phyloP scores from a whole-genome alignment of 2,113 vertebrate species.

The Lanius ludovicianus region DNA sequence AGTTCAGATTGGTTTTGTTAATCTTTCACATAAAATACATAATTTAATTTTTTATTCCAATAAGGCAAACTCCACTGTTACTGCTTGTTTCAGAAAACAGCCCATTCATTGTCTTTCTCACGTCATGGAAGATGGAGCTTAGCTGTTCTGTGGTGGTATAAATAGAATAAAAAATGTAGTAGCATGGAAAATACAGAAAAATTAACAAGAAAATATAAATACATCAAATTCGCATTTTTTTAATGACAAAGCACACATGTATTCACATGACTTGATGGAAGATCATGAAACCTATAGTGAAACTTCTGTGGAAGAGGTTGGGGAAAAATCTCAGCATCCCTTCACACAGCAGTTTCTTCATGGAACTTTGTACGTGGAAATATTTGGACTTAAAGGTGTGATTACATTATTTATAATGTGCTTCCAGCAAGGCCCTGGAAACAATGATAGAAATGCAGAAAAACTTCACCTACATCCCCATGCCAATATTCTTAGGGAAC shows the following conservation, averaged over 20 bases:
- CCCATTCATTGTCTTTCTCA: neutral
- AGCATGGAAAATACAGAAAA: neutral
- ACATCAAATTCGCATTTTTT: neutral
- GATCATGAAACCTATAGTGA: neutral
- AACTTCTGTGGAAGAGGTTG: neutral
- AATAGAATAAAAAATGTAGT: neutral
- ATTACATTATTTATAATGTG: neutral
- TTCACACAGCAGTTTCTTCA: neutral
- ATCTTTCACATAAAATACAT: neutral
- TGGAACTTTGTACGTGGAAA: neutral
- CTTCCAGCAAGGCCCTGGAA: neutral
- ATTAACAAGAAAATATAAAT: neutral
- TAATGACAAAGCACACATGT: neutral
- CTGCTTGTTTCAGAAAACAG: neutral
- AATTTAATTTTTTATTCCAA: neutral
- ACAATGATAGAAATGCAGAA: neutral
- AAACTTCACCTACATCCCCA: neutral
- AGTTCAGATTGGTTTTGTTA: neutral
- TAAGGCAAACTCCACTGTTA: neutral
- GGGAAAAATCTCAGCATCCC: neutral
- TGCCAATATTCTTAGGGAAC: neutral
- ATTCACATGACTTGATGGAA: neutral
- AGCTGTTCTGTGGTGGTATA: neutral
- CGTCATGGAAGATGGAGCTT: neutral
- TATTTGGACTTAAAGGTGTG: neutral